Evolutionary conservation across 2,113 vertebrate genomes (phyloP).

Genomic region (Dromas ardeola): DNA sequence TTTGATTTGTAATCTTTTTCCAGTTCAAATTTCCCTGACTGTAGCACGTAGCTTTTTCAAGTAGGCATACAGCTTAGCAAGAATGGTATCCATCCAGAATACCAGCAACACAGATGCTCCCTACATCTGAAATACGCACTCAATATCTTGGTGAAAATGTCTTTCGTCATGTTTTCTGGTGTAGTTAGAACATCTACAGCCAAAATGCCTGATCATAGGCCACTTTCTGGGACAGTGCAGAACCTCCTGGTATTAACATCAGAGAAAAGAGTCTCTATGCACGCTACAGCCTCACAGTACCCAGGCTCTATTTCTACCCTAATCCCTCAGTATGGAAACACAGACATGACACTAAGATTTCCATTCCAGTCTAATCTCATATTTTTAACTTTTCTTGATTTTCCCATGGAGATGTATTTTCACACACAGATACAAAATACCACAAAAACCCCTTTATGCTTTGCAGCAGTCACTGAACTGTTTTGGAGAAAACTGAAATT

Average conservation of each 20-base stretch:
- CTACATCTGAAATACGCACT: background rate
- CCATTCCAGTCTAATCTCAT: background rate
- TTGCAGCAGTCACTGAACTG: background rate
- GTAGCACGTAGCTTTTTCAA: background rate
- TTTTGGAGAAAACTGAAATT: background rate
- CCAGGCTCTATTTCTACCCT: background rate
- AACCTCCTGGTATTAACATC: background rate
- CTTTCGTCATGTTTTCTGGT: background rate
- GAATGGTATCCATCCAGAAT: background rate
- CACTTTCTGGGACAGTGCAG: background rate
- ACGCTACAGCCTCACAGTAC: background rate
- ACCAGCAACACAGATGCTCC: background rate
- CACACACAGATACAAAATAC: background rate
- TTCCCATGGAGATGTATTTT: background rate
- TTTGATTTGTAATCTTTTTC: background rate
- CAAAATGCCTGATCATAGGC: background rate
- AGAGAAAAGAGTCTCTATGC: background rate
- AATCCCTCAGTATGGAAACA: background rate
- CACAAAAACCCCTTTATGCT: background rate
- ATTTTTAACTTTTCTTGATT: background rate
- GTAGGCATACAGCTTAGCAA: background rate
- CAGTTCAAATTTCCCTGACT: background rate
- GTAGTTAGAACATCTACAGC: background rate
- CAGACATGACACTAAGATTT: background rate
- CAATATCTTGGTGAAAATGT: background rate